Conservation (phyloP, 92 coral and sea anemone genomes). For the Siderastrea radians region DNA sequence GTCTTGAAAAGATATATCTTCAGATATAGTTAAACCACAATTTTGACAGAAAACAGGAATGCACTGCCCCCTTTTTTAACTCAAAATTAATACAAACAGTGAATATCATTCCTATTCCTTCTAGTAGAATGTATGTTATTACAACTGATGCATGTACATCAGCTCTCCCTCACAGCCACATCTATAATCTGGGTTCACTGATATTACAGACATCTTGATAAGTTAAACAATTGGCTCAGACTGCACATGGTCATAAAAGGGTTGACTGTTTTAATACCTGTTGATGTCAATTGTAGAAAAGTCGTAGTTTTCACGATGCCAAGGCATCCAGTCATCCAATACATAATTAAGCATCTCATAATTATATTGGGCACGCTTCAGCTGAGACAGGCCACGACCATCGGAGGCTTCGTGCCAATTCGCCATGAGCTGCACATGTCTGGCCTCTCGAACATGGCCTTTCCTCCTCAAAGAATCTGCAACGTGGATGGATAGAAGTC, state of each 20-base stretch:
- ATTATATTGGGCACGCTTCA: conserved; percentile 55
- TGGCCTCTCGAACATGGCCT: conserved; percentile 63
- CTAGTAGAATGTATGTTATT: too few species aligned
- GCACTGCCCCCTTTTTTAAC: too few species aligned
- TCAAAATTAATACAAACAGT: too few species aligned
- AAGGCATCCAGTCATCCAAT: conserved; percentile 83
- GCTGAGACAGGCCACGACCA: conserved; percentile 69
- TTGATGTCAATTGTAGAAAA: conserved; percentile 77
- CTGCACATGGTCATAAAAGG: background rate
- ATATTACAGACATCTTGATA: background rate
- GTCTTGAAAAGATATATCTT: too few species aligned
- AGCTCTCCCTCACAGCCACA: too few species aligned
- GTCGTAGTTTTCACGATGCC: conserved; percentile 68
- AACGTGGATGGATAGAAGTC: conserved; percentile 57
- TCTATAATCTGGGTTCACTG: background rate
- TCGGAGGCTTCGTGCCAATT: conserved; percentile 80
- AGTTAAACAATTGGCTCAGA: background rate
- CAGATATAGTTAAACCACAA: too few species aligned
- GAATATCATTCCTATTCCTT: too few species aligned
- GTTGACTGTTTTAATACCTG: conserved; percentile 40
- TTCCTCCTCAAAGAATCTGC: conserved; percentile 53
- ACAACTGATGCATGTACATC: too few species aligned
- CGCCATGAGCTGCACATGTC: conserved; percentile 40
- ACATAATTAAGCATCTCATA: conserved; percentile 65
- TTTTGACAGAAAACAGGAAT: too few species aligned